A percentile compares a stretch with the other conserved stretches of the same genome.
Conservation (phyloP, 2,797 vertebrate species). For the Gymnothorax reevesii region DNA sequence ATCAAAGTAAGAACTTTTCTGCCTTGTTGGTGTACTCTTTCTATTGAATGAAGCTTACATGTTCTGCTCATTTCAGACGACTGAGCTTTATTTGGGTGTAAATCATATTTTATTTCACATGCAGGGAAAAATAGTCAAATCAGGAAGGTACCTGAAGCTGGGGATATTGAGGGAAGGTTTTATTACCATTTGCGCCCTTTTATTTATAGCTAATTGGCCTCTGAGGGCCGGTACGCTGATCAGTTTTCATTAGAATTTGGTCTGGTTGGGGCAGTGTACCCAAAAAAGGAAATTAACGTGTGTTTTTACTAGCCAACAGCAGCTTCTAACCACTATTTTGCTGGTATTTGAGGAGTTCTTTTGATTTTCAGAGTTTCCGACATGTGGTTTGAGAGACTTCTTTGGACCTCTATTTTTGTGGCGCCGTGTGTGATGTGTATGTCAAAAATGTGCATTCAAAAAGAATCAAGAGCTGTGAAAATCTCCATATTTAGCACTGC, state of each 20-base stretch:
- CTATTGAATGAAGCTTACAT: not conserved
- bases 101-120: not conserved
- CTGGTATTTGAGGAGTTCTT: too few species aligned
- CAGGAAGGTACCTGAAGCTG: not conserved
- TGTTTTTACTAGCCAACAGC: too few species aligned
- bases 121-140: not conserved
- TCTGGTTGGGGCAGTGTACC: not conserved
- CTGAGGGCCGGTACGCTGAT: not conserved
- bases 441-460: too few species aligned
- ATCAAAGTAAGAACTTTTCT: not conserved
- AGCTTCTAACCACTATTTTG: too few species aligned
- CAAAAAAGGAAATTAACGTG: not conserved
- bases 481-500: too few species aligned
- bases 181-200: not conserved
- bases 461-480: too few species aligned
- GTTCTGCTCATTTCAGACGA: too few species aligned
- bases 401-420: too few species aligned
- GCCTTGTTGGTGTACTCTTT: not conserved
- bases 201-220: slow-evolving; percentile 17
- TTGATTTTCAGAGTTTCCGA: too few species aligned
- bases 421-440: too few species aligned
- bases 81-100: not conserved
- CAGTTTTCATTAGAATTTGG: not conserved
- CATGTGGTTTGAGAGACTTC: too few species aligned
- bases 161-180: not conserved